Base-by-base conservation (phyloP, 2,888 invertebrate genomes). In the Caenorhabditis doughertyi region DNA sequence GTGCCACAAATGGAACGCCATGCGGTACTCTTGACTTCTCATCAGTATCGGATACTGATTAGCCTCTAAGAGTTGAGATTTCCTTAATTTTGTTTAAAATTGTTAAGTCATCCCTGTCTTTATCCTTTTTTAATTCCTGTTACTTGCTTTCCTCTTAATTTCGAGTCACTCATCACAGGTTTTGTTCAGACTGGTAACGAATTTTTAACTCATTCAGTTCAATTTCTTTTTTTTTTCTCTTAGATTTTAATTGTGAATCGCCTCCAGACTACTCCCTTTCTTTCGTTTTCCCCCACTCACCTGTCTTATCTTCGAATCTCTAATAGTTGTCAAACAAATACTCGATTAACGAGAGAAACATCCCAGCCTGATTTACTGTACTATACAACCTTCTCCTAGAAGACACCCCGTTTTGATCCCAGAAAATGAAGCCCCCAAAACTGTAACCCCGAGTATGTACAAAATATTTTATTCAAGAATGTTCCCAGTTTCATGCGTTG, bases 21-120 rank as follows among this genome's bases (percentile, higher is more conserved):
- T 68, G 68, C 18, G 51, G 49, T 1, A 60, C 49, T 25, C 77
- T 77, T 23, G 68, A 77, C 35, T 77, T 77, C 29, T 77, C 77
- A 1, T 23, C 49, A 0, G 5, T 77, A 7, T 77, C 77, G 7
- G 72, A 79, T 32, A 65, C 79, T 3, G 71, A 79, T 3, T 72
- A 71, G 49, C n/a, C 23, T 21, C 9, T 3, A 18, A 18, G 18
- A 51, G 5, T 16, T 39, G 11, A 47, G 44, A 18, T 47, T 42
- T 55, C 32, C 16, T 32, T 32, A 16, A 29, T 55, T 16, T n/a
- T 55, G 27, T 55, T 55, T 55, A 3, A 51, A 9, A 32, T 56
- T 70, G 25, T 42, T n/a, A 13, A 53, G n/a, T 39, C 35, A 55
- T 47, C 35, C 8, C 29, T 47, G 2, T 53, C 27, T 47, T 42